A percentile compares a stretch with the other conserved stretches of the same genome.
Evolutionary conservation across 2,113 vertebrate species (phyloP).

Genomic region (Gavialis gangeticus): DNA sequence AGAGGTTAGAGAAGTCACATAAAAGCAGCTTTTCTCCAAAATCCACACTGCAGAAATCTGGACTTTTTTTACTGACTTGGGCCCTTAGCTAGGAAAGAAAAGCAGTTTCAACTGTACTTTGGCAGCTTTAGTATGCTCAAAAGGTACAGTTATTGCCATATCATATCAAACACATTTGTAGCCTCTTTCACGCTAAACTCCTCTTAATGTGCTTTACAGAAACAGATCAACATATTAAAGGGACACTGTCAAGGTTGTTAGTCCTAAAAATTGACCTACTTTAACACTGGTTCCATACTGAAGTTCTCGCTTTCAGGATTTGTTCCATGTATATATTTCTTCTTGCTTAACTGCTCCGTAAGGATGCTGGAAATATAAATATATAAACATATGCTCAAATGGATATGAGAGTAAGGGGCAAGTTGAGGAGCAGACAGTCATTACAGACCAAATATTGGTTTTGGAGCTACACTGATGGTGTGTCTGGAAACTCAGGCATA

Average conservation of each 20-base stretch:
- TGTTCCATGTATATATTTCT: slow-evolving; percentile 9
- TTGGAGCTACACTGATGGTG: not conserved
- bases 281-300: slow-evolving; percentile 30
- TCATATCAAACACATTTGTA: slow-evolving; percentile 74
- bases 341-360: not conserved
- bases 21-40: slow-evolving; percentile 56
- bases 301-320: slow-evolving; percentile 22
- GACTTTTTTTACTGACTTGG: slow-evolving; percentile 18
- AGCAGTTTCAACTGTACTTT: slow-evolving; percentile 60
- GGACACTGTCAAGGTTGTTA: slow-evolving; percentile 58
- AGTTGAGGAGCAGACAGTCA: not conserved
- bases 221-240: slow-evolving; percentile 74
- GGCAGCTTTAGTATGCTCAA: slow-evolving; percentile 69
- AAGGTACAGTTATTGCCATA: slow-evolving; percentile 71
- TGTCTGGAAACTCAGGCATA: not conserved
- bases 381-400: not conserved
- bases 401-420: not conserved
- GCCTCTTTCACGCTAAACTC: slow-evolving; percentile 69
- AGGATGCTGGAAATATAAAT: not conserved
- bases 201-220: slow-evolving; percentile 70
- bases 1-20: slow-evolving; percentile 11
- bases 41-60: slow-evolving; percentile 15
- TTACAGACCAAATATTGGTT: not conserved
- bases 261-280: slow-evolving; percentile 65
- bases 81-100: slow-evolving; percentile 58